phyloP scores from a whole-genome alignment of 2,888 invertebrate species.

The Acronicta leporina region DNA sequence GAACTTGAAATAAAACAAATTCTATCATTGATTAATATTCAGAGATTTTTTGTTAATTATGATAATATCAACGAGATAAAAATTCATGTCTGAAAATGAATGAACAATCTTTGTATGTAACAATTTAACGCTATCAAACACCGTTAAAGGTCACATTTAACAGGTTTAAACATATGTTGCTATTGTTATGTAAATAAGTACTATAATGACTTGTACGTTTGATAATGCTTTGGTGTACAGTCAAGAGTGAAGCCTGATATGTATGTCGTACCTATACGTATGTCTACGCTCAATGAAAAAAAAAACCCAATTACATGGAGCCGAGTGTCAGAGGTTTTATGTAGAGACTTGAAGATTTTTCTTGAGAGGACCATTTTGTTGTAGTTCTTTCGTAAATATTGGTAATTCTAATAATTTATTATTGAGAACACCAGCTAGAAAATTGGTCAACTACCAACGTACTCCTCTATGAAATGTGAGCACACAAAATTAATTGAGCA shows the following conservation, averaged over 20 bases:
- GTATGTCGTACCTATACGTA: too few relatives aligned
- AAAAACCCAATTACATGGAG: background rate
- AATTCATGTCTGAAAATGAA: background rate
- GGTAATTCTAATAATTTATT: too few relatives aligned
- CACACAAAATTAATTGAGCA: too few relatives aligned
- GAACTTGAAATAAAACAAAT: too few relatives aligned
- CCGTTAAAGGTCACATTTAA: background rate
- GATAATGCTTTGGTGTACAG: background rate
- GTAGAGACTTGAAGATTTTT: too few relatives aligned
- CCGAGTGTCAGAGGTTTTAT: too few relatives aligned
- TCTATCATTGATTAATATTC: too few relatives aligned
- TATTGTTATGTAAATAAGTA: slow-evolving; percentile 12
- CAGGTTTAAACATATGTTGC: background rate
- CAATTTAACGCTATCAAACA: slow-evolving; percentile 1
- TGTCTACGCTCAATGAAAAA: background rate
- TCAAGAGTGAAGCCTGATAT: background rate
- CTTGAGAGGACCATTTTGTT: too few relatives aligned
- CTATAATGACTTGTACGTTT: background rate
- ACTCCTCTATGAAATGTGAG: too few relatives aligned
- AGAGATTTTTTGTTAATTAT: background rate
- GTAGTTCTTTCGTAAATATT: too few relatives aligned
- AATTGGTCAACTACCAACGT: too few relatives aligned
- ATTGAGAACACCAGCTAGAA: too few relatives aligned
- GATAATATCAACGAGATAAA: background rate
- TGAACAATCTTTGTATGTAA: background rate